phyloP scores from a whole-genome alignment of 2,797 vertebrate species.

The Macropus fuliginosus region DNA sequence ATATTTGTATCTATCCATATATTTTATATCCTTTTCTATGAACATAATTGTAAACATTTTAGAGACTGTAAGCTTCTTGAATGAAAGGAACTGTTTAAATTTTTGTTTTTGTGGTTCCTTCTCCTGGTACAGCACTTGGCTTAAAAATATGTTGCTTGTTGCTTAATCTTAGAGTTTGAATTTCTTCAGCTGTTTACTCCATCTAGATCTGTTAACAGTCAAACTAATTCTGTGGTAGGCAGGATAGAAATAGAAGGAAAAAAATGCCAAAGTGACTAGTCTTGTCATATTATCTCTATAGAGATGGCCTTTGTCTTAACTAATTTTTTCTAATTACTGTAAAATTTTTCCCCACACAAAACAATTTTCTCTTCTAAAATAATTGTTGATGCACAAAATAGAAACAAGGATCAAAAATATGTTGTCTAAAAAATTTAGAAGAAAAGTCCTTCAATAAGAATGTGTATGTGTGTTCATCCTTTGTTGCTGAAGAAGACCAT shows the following conservation, averaged over 20 bases:
- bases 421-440: neutral
- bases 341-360: constrained; percentile 10
- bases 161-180: neutral
- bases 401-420: neutral
- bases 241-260: neutral
- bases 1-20: neutral
- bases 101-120: neutral
- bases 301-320: neutral
- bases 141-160: neutral
- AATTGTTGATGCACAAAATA: neutral
- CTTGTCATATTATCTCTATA: neutral
- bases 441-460: neutral
- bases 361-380: constrained; percentile 6
- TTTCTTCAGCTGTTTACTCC: neutral
- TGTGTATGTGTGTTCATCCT: no score
- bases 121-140: neutral
- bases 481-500: no score
- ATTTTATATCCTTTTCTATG: neutral
- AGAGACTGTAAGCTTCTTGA: neutral
- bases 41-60: neutral
- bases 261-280: constrained; percentile 2
- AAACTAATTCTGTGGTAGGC: neutral
- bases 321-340: neutral
- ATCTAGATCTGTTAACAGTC: neutral
- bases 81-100: neutral